phyloP scores from a whole-genome alignment of 37 sponge, comb jelly and placozoan genomes.

The Chondrilla cf. caribensis region DNA sequence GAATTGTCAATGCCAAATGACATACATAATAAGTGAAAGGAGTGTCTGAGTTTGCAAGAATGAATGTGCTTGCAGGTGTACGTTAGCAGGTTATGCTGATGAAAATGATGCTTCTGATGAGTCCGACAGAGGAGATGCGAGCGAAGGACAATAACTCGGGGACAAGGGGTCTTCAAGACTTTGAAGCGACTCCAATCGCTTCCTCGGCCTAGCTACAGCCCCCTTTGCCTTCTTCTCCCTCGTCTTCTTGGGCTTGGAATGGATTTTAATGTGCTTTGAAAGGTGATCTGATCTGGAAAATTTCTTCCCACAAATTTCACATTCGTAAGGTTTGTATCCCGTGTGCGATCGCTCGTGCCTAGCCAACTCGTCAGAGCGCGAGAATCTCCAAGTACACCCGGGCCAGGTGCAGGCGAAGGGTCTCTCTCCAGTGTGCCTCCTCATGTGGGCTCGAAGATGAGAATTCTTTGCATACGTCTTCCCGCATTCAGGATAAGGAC shows the following conservation, averaged over 20 bases:
- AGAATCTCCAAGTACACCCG: conserved; percentile 85
- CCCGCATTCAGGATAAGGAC: conserved; percentile 70
- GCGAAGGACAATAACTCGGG: conserved; percentile 13
- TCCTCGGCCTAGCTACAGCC: neutral
- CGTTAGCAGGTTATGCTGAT: neutral
- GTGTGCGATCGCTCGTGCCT: conserved; percentile 83
- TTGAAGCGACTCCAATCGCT: conserved; percentile 16
- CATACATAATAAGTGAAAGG: neutral
- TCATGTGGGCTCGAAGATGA: conserved; percentile 81
- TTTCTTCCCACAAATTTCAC: conserved; percentile 83
- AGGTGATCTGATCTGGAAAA: conserved; percentile 88
- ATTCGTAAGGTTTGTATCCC: conserved; percentile 85
- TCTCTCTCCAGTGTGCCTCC: conserved; percentile 87
- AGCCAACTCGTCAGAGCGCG: conserved; percentile 88
- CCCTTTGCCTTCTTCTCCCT: neutral
- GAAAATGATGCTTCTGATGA: conserved; percentile 31
- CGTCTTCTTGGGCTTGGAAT: conserved; percentile 69
- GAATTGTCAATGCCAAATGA: no score
- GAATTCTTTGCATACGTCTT: conserved; percentile 86
- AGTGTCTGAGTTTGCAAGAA: neutral
- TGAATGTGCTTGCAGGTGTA: neutral
- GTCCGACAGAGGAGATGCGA: conserved; percentile 4
- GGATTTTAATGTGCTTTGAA: conserved; percentile 86
- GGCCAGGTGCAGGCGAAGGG: conserved; percentile 90
- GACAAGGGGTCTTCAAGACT: conserved; percentile 21